phyloP scores from a whole-genome alignment of 2,888 invertebrate species.

The Brachypterus glaber region DNA sequence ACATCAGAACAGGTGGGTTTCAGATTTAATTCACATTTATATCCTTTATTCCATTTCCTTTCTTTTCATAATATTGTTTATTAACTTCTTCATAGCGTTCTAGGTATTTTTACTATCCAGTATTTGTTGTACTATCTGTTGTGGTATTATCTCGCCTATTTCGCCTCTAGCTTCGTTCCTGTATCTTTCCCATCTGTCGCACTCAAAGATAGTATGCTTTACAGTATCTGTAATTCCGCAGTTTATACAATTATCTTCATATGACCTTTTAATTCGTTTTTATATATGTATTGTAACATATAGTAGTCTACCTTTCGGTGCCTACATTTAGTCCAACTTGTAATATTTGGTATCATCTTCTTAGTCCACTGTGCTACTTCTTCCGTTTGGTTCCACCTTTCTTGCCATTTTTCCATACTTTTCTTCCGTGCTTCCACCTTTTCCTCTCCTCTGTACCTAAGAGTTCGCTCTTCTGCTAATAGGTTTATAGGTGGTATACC shows the following conservation, averaged over 20 bases:
- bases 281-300: conserved; percentile 2
- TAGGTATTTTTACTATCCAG: conserved; percentile 2
- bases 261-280: conserved; percentile 8
- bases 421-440: conserved; percentile 1
- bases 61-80: conserved; percentile 5
- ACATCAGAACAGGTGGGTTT: no score
- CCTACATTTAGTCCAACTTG: conserved; percentile 7
- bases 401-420: conserved; percentile 9
- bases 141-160: neutral
- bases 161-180: neutral
- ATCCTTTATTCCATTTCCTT: conserved; percentile 12
- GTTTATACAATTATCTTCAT: conserved; percentile 4
- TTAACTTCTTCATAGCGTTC: conserved; percentile 4
- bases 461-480: conserved; percentile 2
- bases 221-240: conserved; percentile 9
- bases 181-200: conserved; percentile 9
- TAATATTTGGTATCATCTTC: conserved; percentile 9
- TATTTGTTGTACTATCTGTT: conserved; percentile 5
- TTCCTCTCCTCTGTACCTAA: neutral
- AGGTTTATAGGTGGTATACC: conserved; percentile 12
- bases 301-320: conserved; percentile 10
- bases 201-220: conserved; percentile 6
- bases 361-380: conserved; percentile 7
- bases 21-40: no score
- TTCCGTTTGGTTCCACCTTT: conserved; percentile 6